Percentiles rank a stretch among this genome's conserved stretches.
phyloP scores from a whole-genome alignment of 1,140 invertebrate species.

The Dermatophagoides farinae region DNA sequence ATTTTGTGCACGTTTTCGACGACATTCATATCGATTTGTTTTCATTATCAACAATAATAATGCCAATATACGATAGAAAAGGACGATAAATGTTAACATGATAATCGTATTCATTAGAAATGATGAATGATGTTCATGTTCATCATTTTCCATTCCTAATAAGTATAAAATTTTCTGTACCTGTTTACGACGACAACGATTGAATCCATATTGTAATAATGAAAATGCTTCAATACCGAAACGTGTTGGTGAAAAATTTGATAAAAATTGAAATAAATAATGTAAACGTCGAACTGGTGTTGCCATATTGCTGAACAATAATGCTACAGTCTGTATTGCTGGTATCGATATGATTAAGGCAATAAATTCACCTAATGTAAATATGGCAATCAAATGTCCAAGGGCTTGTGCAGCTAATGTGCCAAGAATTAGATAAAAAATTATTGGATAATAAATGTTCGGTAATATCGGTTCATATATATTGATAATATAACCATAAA shows the following conservation, averaged over 20 bases:
- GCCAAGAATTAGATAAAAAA: neutral
- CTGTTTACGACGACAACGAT: neutral
- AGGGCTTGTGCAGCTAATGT: neutral
- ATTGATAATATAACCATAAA: slow-evolving; percentile 2
- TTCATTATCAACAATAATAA: neutral
- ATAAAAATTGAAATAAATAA: neutral
- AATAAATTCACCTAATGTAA: neutral
- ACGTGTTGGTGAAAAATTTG: neutral
- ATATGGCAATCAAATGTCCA: neutral
- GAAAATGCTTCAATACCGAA: neutral
- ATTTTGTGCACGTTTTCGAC: neutral
- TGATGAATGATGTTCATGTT: neutral
- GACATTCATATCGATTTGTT: neutral
- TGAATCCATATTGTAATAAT: slow-evolving; percentile 2
- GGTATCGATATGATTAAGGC: neutral
- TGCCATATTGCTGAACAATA: neutral
- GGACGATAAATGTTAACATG: neutral
- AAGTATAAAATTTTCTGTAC: neutral
- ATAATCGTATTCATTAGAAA: neutral
- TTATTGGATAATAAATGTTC: neutral
- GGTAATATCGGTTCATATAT: neutral
- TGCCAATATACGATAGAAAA: neutral
- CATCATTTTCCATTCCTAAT: neutral
- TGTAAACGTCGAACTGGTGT: neutral
- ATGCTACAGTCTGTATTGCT: neutral